Evolutionary conservation across 1,140 invertebrate genomes (phyloP).

Genomic region (Halesus radiatus): DNA sequence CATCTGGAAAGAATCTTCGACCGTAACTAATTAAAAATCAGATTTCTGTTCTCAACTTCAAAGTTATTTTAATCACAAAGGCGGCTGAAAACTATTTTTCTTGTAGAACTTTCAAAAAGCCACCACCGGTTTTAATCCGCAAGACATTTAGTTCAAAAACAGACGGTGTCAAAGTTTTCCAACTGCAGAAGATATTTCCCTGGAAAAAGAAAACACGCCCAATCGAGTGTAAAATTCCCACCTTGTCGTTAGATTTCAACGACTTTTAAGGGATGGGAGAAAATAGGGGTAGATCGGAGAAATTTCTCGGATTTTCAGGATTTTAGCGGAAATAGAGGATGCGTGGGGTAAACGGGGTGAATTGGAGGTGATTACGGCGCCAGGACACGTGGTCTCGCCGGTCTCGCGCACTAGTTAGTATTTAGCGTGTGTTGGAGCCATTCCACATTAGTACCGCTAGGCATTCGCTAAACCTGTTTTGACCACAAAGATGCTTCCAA

Average conservation of each 20-base stretch:
- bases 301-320: background rate
- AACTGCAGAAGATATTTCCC: background rate
- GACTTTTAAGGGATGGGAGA: background rate
- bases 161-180: conserved; percentile 19
- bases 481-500: no score
- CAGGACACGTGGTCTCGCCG: conserved; percentile 47
- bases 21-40: no score
- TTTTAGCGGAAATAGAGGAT: conserved; percentile 1
- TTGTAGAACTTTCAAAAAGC: background rate
- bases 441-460: conserved; percentile 23
- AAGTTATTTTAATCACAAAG: no score
- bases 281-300: background rate
- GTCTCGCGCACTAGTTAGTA: conserved; percentile 43
- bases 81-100: background rate
- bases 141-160: conserved; percentile 9
- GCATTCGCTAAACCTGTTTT: no score
- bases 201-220: conserved; percentile 28
- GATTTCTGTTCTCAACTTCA: no score
- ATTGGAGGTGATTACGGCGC: conserved; percentile 55
- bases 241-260: background rate
- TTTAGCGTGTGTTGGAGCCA: background rate
- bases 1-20: no score
- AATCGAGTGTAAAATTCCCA: conserved; percentile 29
- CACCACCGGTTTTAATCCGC: background rate
- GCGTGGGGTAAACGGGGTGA: conserved; percentile 18